Conservation (phyloP, 2,797 vertebrate species). For the Enteromius afrohamiltoni region DNA sequence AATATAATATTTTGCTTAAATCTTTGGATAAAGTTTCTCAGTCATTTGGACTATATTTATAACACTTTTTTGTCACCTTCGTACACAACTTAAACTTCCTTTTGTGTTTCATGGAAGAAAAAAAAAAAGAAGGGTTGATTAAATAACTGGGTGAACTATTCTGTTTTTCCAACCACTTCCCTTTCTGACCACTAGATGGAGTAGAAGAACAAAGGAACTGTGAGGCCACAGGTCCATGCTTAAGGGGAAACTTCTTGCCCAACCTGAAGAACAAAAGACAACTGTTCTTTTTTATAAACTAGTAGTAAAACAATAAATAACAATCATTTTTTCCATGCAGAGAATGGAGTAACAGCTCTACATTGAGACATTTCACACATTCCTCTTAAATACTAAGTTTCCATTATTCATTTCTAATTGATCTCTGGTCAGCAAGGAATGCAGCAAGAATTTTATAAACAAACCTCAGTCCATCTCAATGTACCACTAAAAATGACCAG, state of each 20-base stretch:
- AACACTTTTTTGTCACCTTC: neutral
- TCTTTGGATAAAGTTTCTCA: neutral
- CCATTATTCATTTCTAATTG: neutral
- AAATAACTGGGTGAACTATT: neutral
- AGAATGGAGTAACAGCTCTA: neutral
- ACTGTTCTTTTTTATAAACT: neutral
- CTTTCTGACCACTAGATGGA: constrained; percentile 27
- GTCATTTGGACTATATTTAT: neutral
- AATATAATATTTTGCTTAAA: neutral
- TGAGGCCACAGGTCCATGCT: neutral
- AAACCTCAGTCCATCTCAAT: neutral
- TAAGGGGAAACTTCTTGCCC: constrained; percentile 41
- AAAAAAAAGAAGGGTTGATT: neutral
- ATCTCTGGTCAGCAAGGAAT: neutral
- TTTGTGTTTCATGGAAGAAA: neutral
- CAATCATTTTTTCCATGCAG: neutral
- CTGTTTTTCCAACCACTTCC: neutral
- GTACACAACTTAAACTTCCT: too few relatives aligned
- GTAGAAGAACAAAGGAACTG: neutral
- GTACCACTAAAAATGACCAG: neutral
- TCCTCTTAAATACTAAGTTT: neutral
- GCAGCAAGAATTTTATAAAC: neutral
- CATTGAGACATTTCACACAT: neutral
- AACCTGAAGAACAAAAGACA: constrained; percentile 24
- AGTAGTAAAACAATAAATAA: neutral